A percentile compares a stretch with the other conserved stretches of the same genome.
phyloP scores from a whole-genome alignment of 2,113 vertebrate genomes.

The Syrrhaptes paradoxus region DNA sequence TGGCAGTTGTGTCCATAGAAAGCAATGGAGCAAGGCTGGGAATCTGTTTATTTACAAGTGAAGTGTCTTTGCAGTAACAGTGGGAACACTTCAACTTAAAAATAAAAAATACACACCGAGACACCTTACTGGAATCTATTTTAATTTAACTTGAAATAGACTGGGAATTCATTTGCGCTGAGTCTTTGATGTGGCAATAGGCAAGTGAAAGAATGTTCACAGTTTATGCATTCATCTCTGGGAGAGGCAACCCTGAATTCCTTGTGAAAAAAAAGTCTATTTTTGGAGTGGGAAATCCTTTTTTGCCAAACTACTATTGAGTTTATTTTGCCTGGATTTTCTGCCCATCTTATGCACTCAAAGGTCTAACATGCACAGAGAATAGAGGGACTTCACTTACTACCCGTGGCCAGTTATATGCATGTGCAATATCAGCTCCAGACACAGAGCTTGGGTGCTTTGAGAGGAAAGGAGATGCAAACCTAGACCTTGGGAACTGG shows the following conservation, averaged over 20 bases:
- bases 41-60: conserved; percentile 12
- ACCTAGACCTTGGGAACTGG: not conserved
- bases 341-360: not conserved
- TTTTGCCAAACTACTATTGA: not conserved
- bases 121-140: conserved; percentile 2
- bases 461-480: not conserved
- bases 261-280: not conserved
- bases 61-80: conserved; percentile 56
- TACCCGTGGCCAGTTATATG: not conserved
- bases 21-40: not conserved
- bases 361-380: not conserved
- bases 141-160: not conserved
- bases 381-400: not conserved
- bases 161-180: not conserved
- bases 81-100: conserved; percentile 36
- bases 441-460: rapidly evolving
- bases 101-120: not conserved
- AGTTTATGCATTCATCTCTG: conserved; percentile 20
- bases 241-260: conserved; percentile 14
- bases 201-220: conserved; percentile 44
- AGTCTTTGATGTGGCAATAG: conserved; percentile 25
- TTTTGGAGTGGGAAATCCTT: not conserved
- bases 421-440: not conserved
- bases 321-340: not conserved
- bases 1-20: conserved; percentile 19